Percentiles rank a stretch among this genome's conserved stretches.
phyloP scores from a whole-genome alignment of 1,140 invertebrate species.

The Drosophila persimilis region DNA sequence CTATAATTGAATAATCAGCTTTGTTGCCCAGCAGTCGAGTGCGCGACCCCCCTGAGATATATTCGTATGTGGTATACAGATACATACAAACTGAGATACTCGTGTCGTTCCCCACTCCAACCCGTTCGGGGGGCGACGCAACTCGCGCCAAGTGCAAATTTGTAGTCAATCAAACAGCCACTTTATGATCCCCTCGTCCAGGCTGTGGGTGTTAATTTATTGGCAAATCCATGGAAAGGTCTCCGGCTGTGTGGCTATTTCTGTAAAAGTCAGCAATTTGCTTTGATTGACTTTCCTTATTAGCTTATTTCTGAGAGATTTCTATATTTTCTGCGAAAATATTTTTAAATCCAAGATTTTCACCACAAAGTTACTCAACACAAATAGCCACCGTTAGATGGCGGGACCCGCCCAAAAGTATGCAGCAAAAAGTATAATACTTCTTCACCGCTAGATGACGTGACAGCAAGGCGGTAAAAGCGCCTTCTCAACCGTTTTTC shows the following conservation, averaged over 20 bases:
- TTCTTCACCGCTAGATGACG: no score
- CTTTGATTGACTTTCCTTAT: constrained; percentile 39
- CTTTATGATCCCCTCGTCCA: constrained; percentile 12
- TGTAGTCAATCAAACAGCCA: constrained; percentile 68
- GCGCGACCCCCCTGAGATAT: constrained; percentile 41
- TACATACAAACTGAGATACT: neutral
- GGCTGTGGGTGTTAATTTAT: constrained; percentile 47
- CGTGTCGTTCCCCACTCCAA: neutral
- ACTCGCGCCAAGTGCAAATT: constrained; percentile 63
- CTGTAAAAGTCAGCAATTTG: constrained; percentile 36
- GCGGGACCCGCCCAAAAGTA: no score
- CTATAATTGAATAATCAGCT: constrained; percentile 78
- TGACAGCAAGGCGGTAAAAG: no score
- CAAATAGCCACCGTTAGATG: no score
- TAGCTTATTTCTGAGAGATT: constrained; percentile 44
- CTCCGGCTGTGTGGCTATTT: constrained; percentile 38
- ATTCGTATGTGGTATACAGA: constrained; percentile 1
- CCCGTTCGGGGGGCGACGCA: constrained; percentile 12
- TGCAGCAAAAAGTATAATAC: no score
- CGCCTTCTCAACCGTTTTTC: no score
- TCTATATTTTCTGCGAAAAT: constrained; percentile 51
- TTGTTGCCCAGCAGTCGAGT: constrained; percentile 50
- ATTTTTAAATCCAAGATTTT: constrained; percentile 3
- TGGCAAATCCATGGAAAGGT: constrained; percentile 28
- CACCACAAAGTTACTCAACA: neutral